A percentile compares a stretch with the other conserved stretches of the same genome.
Conservation (phyloP, 1,140 invertebrate species). For the Neoseiulus cucumeris region DNA sequence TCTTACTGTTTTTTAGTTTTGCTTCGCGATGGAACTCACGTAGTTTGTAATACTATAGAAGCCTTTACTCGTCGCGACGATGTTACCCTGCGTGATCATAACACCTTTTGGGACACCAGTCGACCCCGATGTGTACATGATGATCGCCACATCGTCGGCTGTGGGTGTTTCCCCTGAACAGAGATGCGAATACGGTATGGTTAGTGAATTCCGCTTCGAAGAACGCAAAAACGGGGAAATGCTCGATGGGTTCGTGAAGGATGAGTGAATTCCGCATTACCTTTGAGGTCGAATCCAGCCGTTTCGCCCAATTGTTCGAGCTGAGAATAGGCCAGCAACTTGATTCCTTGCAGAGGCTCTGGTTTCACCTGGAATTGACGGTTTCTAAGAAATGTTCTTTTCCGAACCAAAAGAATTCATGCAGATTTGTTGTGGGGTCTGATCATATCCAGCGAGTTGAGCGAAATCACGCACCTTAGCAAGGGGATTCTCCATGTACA, state of each 20-base stretch:
- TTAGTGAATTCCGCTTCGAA: too few relatives aligned
- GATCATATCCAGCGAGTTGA: too few relatives aligned
- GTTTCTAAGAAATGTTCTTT: too few relatives aligned
- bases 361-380: constrained; percentile 8
- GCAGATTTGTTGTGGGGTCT: too few relatives aligned
- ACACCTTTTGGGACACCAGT: constrained; percentile 67
- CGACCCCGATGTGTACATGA: constrained; percentile 90
- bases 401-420: too few relatives aligned
- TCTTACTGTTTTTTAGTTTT: too few relatives aligned
- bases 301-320: constrained; percentile 23
- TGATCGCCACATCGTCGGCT: constrained; percentile 65
- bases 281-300: constrained; percentile 12
- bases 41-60: constrained; percentile 52
- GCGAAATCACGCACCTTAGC: constrained; percentile 17
- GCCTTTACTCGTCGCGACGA: constrained; percentile 64
- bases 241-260: too few relatives aligned
- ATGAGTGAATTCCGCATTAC: background rate
- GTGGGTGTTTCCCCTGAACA: background rate
- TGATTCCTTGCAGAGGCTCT: constrained; percentile 15
- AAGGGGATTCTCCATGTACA: constrained; percentile 32
- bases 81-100: constrained; percentile 59
- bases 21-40: too few relatives aligned
- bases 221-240: too few relatives aligned
- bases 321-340: constrained; percentile 20
- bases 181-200: background rate